Base-by-base conservation (phyloP, 2,797 vertebrate genomes). In the Helarctos malayanus region DNA sequence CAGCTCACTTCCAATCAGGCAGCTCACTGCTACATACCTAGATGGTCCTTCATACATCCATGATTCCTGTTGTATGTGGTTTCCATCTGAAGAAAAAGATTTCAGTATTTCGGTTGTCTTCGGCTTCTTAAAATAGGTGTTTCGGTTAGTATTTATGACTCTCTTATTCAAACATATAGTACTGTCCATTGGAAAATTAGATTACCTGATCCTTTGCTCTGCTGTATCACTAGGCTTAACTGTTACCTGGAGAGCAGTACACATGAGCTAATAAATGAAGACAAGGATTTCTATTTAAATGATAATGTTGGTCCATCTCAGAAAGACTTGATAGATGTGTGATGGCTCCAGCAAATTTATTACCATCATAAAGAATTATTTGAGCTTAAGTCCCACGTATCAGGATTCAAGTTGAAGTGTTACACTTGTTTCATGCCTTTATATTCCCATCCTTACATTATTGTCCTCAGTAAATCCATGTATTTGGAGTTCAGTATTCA, bases 31-130 rank as follows among this genome's bases (percentile, higher is more conserved):
- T 16, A 1, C 68, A 5, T 12, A 4, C 85, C n/a, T 65, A 12
- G 25, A 13, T 38, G 41, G n/a, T 10, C 41, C 45, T 21, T 15
- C 10, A 0, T 0, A 4, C 0, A 1, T n/a, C 57, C 21, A 0
- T 49, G 52, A 15, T 7, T n/a, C 9, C 68, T 52, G 5, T 12
- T 25, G 7, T 29, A 7, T 21, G 1, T 9, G 2, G n/a, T 32
- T 75, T 35, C 21, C 23, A 6, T 35, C 57, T 49, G 3, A 52
- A 80, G 59, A 69, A 76, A 71, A 38, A 59, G 75, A 15, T n/a
- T 18, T 41, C n/a, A 19, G 41, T 23, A 0, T 52, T 27, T 59
- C 3, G 2, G 59, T 2, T 49, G 29, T 15, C 59, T 65, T 35
- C 27, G 23, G 52, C 38, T 88, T 85, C 71, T 49, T 79, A 90